Evolutionary conservation across 2,797 vertebrate genomes (phyloP).

Genomic region (Pteronotus mesoamericanus): DNA sequence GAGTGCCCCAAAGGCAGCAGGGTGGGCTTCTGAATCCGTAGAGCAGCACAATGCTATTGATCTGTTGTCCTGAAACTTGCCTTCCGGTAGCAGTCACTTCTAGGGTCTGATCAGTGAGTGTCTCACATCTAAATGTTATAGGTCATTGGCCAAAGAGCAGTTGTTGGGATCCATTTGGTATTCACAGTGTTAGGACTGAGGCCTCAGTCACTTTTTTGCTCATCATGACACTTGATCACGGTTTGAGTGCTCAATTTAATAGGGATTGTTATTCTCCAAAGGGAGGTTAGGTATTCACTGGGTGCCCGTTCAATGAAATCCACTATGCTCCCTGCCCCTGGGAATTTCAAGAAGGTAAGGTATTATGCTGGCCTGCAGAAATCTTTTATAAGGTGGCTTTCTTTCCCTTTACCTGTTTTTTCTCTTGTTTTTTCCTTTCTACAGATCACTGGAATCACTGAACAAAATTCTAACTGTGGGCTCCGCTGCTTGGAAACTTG

Average conservation of each 20-base stretch:
- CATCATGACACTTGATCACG: too few species aligned
- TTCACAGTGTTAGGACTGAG: background rate
- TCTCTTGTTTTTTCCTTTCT: background rate
- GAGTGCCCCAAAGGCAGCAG: background rate
- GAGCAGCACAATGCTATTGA: accelerated
- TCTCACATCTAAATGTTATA: background rate
- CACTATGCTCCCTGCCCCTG: background rate
- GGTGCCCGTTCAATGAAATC: background rate
- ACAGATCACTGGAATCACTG: background rate
- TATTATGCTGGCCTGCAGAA: background rate
- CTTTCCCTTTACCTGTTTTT: background rate
- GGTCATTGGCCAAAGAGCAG: background rate
- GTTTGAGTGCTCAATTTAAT: background rate
- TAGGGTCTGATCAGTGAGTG: background rate
- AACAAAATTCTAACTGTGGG: background rate
- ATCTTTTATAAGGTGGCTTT: background rate
- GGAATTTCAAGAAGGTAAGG: background rate
- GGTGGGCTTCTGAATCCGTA: background rate
- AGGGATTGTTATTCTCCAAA: background rate
- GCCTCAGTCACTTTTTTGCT: background rate
- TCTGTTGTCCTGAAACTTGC: background rate
- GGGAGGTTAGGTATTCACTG: background rate
- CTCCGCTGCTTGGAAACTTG: background rate
- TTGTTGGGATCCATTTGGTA: background rate
- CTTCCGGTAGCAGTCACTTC: background rate